phyloP scores from a whole-genome alignment of 37 sponge, comb jelly and placozoan genomes.

The Cliona cf. orientalis region DNA sequence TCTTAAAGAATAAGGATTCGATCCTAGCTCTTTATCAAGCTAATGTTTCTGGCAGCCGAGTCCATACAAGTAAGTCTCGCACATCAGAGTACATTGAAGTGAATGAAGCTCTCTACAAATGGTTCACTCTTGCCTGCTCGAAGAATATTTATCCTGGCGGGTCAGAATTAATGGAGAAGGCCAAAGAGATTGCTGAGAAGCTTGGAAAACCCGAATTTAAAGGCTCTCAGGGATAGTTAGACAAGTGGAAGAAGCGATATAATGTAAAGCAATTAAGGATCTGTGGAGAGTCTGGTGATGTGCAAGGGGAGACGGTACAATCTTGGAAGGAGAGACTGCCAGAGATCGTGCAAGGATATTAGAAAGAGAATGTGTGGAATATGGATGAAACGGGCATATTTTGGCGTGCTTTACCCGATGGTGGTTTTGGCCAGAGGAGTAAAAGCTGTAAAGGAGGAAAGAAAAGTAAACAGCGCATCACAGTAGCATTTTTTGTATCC shows the following conservation, averaged over 20 bases:
- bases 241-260: conserved; percentile 59
- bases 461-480: conserved; percentile 36
- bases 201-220: conserved; percentile 54
- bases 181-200: conserved; percentile 55
- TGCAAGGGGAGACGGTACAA: conserved; percentile 39
- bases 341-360: conserved; percentile 38
- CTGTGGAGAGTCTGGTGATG: conserved; percentile 72
- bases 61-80: conserved; percentile 8
- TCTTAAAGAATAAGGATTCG: conserved; percentile 24
- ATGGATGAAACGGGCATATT: conserved; percentile 53
- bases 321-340: conserved; percentile 64
- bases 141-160: conserved; percentile 57
- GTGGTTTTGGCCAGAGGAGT: conserved; percentile 46
- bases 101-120: conserved; percentile 44
- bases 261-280: conserved; percentile 63
- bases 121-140: conserved; percentile 36
- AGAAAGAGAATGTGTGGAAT: conserved; percentile 49
- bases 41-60: conserved; percentile 25
- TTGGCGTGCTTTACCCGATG: conserved; percentile 58
- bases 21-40: conserved; percentile 29
- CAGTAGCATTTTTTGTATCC: conserved; percentile 61
- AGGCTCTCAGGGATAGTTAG: conserved; percentile 68
- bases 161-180: conserved; percentile 37
- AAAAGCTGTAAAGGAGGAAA: conserved; percentile 76
- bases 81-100: conserved; percentile 25